Evolutionary conservation across 2,888 invertebrate species (phyloP).

Genomic region (Diachrysia chrysitis): DNA sequence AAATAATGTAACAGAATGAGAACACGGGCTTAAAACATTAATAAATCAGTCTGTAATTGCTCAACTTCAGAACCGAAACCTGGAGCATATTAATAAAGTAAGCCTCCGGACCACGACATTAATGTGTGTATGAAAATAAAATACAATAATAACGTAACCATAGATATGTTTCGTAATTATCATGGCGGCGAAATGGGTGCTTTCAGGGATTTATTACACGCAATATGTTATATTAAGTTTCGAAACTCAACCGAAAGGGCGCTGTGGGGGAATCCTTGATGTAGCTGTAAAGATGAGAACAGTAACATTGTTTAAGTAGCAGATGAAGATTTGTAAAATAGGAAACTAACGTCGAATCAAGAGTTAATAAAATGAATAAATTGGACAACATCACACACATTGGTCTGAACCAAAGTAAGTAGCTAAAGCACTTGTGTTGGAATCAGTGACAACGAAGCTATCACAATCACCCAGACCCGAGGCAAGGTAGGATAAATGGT

Average conservation of each 20-base stretch:
- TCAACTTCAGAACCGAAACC: not conserved
- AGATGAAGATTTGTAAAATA: no score
- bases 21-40: conserved; percentile 1
- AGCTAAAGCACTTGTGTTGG: no score
- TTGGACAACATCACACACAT: no score
- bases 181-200: conserved; percentile 52
- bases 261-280: conserved; percentile 43
- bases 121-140: conserved; percentile 38
- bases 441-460: no score
- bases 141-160: conserved; percentile 34
- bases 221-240: conserved; percentile 57
- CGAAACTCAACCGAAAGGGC: conserved; percentile 39
- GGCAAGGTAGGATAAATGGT: no score
- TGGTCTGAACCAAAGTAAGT: no score
- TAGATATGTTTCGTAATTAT: conserved; percentile 39
- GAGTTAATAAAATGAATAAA: no score
- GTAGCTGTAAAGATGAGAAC: conserved; percentile 29
- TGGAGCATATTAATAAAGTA: not conserved
- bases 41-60: not conserved
- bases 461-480: no score
- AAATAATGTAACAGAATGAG: conserved; percentile 1
- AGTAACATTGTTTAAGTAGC: not conserved
- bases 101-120: conserved; percentile 7
- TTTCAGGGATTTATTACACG: conserved; percentile 52
- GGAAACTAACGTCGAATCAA: no score